Conservation (phyloP, 2,113 vertebrate genomes). For the Anoplopoma fimbria region DNA sequence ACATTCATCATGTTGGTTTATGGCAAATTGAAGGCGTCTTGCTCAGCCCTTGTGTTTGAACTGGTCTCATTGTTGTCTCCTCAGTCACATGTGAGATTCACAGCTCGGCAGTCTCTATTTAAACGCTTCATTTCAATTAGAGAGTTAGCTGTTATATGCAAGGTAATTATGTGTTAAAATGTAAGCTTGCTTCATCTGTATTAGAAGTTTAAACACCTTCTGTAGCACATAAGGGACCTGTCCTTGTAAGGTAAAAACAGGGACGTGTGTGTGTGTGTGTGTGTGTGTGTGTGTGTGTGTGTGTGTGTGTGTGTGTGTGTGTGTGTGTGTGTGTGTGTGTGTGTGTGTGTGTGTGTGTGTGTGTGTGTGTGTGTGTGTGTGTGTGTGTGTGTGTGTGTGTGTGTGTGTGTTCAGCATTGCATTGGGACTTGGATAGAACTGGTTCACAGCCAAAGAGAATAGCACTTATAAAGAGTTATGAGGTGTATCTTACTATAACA, state of each 20-base stretch:
- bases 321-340: neutral
- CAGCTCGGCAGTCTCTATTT: neutral
- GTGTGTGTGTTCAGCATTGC: conserved; percentile 1
- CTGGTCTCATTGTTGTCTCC: neutral
- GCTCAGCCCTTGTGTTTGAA: neutral
- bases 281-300: neutral
- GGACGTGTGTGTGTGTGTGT: neutral
- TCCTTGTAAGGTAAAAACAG: neutral
- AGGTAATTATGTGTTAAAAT: neutral
- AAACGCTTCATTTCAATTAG: neutral
- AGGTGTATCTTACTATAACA: neutral
- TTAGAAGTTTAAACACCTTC: neutral
- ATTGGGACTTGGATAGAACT: neutral
- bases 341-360: conserved; percentile 1
- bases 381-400: neutral
- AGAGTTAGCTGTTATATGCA: neutral
- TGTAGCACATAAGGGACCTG: neutral
- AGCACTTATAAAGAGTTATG: neutral
- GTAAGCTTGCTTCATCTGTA: neutral
- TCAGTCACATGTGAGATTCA: neutral
- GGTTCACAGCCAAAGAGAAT: neutral
- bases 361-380: neutral
- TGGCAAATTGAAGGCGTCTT: neutral
- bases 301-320: conserved; percentile 4
- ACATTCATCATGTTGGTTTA: neutral